Conservation (phyloP, 2,888 invertebrate species). For the Eueremaeus valkanovi region DNA sequence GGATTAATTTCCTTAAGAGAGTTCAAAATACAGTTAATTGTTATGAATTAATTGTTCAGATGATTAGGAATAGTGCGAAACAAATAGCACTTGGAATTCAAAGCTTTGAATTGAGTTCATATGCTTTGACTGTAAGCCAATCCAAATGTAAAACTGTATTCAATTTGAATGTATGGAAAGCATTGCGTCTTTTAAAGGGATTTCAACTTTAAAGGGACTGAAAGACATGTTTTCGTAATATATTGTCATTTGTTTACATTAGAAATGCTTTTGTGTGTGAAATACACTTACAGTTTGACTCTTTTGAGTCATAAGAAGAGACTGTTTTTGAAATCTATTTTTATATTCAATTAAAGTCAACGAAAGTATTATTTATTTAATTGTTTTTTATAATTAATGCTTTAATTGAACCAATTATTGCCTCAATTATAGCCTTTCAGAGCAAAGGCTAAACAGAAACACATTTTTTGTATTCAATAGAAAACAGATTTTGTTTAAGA, state of each 20-base stretch:
- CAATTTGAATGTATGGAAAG: neutral
- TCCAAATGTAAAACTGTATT: no score
- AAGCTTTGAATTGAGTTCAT: no score
- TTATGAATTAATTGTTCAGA: neutral
- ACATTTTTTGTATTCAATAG: neutral
- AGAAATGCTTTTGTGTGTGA: no score
- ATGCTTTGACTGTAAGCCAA: no score
- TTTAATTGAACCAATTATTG: neutral
- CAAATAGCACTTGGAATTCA: no score
- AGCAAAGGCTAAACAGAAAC: no score
- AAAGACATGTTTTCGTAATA: conserved; percentile 1
- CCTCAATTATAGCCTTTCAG: no score
- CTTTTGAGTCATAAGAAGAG: neutral
- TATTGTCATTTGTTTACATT: conserved; percentile 1
- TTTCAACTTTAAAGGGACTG: neutral
- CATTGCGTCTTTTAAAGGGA: no score
- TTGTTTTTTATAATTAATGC: neutral
- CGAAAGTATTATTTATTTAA: neutral
- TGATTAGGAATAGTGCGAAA: neutral
- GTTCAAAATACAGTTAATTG: neutral
- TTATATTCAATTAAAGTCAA: neutral
- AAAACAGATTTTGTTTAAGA: neutral
- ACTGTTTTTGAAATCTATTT: neutral
- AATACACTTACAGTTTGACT: no score
- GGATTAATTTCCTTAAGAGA: neutral